phyloP scores from a whole-genome alignment of 1,140 invertebrate species.

The Lamellibrachia luymesi region DNA sequence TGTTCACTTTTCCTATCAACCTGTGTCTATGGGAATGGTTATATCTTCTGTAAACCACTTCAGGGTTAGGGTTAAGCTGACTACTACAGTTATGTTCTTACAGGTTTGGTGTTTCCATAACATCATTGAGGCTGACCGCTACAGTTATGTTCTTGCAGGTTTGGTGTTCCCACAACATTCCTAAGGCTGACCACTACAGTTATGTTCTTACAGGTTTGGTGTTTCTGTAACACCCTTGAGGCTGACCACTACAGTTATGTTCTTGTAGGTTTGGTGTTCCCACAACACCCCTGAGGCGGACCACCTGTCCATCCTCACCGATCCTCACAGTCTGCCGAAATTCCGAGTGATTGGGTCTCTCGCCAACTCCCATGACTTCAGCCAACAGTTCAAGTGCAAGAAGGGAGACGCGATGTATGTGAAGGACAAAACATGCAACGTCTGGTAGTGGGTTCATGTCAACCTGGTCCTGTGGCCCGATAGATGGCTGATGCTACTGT shows the following conservation, averaged over 20 bases:
- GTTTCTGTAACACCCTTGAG: background rate
- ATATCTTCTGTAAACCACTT: too few species aligned
- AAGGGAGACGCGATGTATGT: conserved; percentile 81
- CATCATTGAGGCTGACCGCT: too few species aligned
- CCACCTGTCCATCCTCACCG: conserved; percentile 37
- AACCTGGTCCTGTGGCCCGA: background rate
- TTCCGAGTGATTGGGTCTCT: conserved; percentile 74
- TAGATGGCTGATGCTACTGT: background rate
- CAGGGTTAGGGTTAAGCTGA: background rate
- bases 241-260: background rate
- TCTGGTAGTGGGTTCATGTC: conserved; percentile 66
- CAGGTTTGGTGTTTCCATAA: background rate
- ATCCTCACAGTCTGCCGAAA: conserved; percentile 41
- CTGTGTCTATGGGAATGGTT: too few species aligned
- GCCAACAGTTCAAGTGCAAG: conserved; percentile 75
- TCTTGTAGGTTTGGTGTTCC: conserved; percentile 48
- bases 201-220: background rate
- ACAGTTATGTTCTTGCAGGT: background rate
- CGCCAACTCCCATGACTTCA: conserved; percentile 83
- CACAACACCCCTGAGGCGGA: conserved; percentile 35
- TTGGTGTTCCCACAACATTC: background rate
- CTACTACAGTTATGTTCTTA: conserved; percentile 6
- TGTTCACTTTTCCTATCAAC: too few species aligned
- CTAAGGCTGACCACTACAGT: background rate
- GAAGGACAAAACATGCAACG: conserved; percentile 71